phyloP scores from a whole-genome alignment of 2,888 invertebrate species.

The Agrotis ipsilon region DNA sequence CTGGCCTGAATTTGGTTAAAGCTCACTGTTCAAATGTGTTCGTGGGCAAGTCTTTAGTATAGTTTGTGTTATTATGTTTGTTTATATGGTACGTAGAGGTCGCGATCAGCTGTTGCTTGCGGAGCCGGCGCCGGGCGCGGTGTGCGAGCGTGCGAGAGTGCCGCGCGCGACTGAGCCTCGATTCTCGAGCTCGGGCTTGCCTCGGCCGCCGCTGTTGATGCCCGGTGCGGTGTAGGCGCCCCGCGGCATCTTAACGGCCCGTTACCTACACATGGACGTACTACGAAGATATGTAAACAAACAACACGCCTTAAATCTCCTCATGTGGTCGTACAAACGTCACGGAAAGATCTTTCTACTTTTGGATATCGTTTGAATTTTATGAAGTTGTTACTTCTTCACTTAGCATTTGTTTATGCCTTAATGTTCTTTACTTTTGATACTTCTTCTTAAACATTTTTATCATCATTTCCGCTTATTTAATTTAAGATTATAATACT shows the following conservation, averaged over 20 bases:
- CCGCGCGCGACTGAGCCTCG: constrained; percentile 85
- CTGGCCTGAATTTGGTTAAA: constrained; percentile 59
- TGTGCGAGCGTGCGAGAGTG: constrained; percentile 79
- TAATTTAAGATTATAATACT: neutral
- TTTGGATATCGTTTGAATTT: constrained; percentile 50
- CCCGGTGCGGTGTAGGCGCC: constrained; percentile 65
- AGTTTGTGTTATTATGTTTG: constrained; percentile 75
- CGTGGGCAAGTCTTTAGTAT: constrained; percentile 48
- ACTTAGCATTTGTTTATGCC: neutral
- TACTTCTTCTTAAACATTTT: neutral
- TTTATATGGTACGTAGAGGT: constrained; percentile 72
- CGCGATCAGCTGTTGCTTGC: constrained; percentile 84
- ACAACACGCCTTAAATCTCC: constrained; percentile 76
- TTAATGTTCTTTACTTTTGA: neutral
- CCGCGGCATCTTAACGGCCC: constrained; percentile 80
- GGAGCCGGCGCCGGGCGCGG: constrained; percentile 67
- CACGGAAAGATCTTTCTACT: constrained; percentile 61
- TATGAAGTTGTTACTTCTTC: constrained; percentile 14
- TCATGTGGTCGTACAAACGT: constrained; percentile 62
- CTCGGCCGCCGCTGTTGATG: constrained; percentile 41
- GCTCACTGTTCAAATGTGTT: constrained; percentile 56
- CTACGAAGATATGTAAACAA: constrained; percentile 88
- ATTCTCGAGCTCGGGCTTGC: constrained; percentile 40
- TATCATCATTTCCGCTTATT: neutral
- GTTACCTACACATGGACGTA: constrained; percentile 86